phyloP scores from a whole-genome alignment of 2,888 invertebrate species.

The Lycophotia porphyrea region DNA sequence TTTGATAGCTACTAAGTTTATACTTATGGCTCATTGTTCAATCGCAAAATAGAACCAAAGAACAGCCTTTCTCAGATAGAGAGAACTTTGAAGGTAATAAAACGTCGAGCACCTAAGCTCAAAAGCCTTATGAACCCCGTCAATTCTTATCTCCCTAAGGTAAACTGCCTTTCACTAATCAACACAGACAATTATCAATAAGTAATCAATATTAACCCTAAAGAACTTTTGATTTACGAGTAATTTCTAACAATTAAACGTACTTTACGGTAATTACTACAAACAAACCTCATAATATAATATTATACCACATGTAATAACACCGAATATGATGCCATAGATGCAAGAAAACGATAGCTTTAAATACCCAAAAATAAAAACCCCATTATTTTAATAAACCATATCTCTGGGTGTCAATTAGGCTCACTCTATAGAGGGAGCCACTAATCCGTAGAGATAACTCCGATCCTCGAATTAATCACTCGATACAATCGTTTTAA shows the following conservation, averaged over 20 bases:
- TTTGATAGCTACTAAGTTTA: neutral
- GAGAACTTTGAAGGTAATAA: neutral
- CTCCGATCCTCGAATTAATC: conserved; percentile 83
- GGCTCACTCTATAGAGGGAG: conserved; percentile 80
- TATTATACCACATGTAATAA: conserved; percentile 53
- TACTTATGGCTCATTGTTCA: too few species aligned
- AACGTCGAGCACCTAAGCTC: neutral
- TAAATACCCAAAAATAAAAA: conserved; percentile 78
- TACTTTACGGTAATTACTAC: neutral
- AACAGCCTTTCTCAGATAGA: neutral
- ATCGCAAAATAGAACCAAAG: neutral
- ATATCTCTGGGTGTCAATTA: conserved; percentile 88
- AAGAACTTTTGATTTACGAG: too few species aligned
- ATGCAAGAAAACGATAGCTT: conserved; percentile 50
- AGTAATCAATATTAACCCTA: conserved; percentile 5
- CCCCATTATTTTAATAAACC: conserved; percentile 86
- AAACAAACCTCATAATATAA: conserved; percentile 20
- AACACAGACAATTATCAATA: neutral
- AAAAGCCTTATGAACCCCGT: neutral
- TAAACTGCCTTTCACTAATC: neutral
- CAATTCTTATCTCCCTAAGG: neutral
- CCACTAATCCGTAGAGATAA: conserved; percentile 87
- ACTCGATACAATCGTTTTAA: conserved; percentile 85
- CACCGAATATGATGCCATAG: conserved; percentile 50
- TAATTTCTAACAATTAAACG: neutral